Evolutionary conservation across 2,797 vertebrate genomes (phyloP).

Genomic region (Staurois parvus): DNA sequence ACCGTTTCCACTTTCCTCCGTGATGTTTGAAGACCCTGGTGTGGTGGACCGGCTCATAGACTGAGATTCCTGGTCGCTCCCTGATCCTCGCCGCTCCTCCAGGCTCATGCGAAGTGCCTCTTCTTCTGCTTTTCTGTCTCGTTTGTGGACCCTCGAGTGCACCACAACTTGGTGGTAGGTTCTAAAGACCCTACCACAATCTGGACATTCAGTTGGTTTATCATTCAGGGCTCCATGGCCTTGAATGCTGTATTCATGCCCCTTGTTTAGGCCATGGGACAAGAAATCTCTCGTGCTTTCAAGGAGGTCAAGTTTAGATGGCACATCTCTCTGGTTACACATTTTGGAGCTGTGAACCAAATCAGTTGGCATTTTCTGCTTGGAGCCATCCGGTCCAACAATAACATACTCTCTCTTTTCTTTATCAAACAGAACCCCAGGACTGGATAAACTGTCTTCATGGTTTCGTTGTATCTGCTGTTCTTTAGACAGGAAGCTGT

Average conservation of each 20-base stretch:
- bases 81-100: constrained; percentile 94
- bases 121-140: constrained; percentile 87
- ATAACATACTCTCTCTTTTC: constrained; percentile 95
- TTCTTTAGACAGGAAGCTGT: constrained; percentile 95
- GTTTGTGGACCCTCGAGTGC: constrained; percentile 94
- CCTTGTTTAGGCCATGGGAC: constrained; percentile 86
- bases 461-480: constrained; percentile 87
- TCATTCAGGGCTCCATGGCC: constrained; percentile 84
- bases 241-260: constrained; percentile 89
- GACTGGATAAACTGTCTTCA: constrained; percentile 87
- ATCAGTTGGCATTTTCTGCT: constrained; percentile 93
- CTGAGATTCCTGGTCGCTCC: constrained; percentile 97
- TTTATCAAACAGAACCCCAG: constrained; percentile 89
- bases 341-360: constrained; percentile 89
- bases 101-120: constrained; percentile 84
- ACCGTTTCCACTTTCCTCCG: constrained; percentile 93
- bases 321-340: constrained; percentile 84
- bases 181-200: constrained; percentile 96
- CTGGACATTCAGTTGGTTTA: constrained; percentile 94
- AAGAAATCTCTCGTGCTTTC: constrained; percentile 92
- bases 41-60: constrained; percentile 98
- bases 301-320: constrained; percentile 90
- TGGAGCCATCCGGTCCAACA: constrained; percentile 88
- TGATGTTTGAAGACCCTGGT: constrained; percentile 96
- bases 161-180: constrained; percentile 98